phyloP scores from a whole-genome alignment of 2,797 vertebrate species.

The Rhynchonycteris naso region DNA sequence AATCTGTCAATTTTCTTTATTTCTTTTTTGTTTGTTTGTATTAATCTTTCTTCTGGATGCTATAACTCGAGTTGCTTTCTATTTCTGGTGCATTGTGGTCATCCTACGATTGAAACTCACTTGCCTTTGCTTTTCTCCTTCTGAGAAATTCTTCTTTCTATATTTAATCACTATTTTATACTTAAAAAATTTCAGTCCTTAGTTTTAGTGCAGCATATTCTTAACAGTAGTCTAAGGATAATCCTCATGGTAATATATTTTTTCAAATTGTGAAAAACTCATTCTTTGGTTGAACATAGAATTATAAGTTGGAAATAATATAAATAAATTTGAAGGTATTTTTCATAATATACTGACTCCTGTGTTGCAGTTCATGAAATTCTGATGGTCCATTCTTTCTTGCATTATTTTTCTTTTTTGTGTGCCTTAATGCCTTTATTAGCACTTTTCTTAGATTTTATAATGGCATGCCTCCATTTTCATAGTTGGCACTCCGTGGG shows the following conservation, averaged over 20 bases:
- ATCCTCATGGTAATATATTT: neutral
- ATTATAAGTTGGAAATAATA: neutral
- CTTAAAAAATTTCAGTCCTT: neutral
- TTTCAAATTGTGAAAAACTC: neutral
- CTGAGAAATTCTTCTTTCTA: neutral
- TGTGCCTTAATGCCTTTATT: neutral
- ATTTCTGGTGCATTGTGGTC: too few relatives aligned
- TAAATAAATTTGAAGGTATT: neutral
- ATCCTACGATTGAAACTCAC: neutral
- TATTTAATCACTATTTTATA: neutral
- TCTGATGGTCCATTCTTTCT: neutral
- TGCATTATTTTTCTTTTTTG: neutral
- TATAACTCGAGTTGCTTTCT: neutral
- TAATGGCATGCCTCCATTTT: rapidly evolving
- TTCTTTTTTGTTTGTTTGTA: neutral
- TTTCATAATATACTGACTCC: neutral
- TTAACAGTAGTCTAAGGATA: neutral
- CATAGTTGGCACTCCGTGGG: rapidly evolving
- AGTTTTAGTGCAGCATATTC: neutral
- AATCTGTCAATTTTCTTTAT: neutral
- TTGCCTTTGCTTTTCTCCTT: neutral
- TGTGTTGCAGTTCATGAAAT: neutral
- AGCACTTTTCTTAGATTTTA: neutral
- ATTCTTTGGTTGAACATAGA: neutral
- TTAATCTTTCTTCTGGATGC: neutral